phyloP scores from a whole-genome alignment of 2,113 vertebrate species.

The Phylloscopus trochilus region DNA sequence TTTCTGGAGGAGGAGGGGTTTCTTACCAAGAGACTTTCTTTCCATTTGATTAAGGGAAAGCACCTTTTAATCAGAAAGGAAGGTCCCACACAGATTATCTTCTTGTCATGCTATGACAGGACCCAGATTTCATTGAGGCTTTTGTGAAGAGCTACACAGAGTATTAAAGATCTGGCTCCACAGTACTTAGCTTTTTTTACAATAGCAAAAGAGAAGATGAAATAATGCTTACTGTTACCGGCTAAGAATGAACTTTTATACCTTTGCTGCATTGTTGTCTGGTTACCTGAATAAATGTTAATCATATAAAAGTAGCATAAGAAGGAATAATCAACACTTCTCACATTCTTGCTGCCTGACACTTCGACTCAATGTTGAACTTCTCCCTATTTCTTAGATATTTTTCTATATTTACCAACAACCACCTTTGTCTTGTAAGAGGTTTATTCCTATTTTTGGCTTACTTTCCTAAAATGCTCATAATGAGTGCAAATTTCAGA shows the following conservation, averaged over 20 bases:
- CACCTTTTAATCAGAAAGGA: constrained; percentile 25
- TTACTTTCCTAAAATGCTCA: not conserved
- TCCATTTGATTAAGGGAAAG: constrained; percentile 41
- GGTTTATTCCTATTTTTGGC: not conserved
- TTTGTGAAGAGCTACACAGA: constrained; percentile 17
- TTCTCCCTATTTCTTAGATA: not conserved
- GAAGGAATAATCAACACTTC: not conserved
- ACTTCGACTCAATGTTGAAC: not conserved
- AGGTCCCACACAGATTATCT: constrained; percentile 48
- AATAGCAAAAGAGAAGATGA: not conserved
- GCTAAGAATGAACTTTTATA: not conserved
- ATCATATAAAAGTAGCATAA: not conserved
- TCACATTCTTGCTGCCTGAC: not conserved
- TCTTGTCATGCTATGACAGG: constrained; percentile 27
- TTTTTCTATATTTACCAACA: not conserved
- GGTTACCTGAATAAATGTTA: constrained; percentile 14
- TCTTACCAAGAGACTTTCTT: constrained; percentile 15
- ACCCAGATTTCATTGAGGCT: constrained; percentile 28
- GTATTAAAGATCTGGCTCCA: not conserved
- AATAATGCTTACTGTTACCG: not conserved
- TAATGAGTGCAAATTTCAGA: not conserved
- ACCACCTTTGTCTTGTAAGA: not conserved
- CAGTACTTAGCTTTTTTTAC: not conserved
- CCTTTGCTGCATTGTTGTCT: not conserved
- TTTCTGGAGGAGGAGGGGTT: constrained; percentile 19